Evolutionary conservation across 2,113 vertebrate species (phyloP).

Genomic region (Tympanuchus pallidicinctus): DNA sequence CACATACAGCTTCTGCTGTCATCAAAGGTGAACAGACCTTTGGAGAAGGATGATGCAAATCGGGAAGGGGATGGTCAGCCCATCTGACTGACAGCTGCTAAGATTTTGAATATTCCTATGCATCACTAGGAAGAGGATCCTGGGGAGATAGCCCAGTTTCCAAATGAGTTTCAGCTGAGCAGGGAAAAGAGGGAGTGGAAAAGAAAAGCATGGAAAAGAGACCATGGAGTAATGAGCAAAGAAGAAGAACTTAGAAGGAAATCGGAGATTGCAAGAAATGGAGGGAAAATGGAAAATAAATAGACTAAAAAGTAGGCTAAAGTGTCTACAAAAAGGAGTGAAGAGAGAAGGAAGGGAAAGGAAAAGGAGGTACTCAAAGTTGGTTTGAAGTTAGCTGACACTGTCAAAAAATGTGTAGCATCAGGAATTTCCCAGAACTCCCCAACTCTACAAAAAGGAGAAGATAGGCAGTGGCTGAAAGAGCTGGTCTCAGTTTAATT

Average conservation of each 20-base stretch:
- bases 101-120: background rate
- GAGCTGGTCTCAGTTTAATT: constrained; percentile 57
- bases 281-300: background rate
- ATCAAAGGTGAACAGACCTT: background rate
- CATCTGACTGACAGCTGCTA: background rate
- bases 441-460: constrained; percentile 34
- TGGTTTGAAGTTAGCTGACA: constrained; percentile 34
- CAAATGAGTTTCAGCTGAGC: background rate
- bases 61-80: background rate
- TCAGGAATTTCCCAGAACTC: constrained; percentile 65
- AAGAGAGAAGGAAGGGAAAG: background rate
- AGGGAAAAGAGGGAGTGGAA: background rate
- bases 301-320: constrained; percentile 34
- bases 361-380: constrained; percentile 26
- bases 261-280: background rate
- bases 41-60: background rate
- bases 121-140: background rate
- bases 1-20: background rate
- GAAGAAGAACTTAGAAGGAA: background rate
- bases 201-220: background rate
- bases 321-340: background rate
- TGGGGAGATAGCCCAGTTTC: background rate
- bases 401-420: constrained; percentile 49
- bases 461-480: constrained; percentile 44
- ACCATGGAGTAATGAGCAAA: background rate